Evolutionary conservation across 1,140 invertebrate genomes (phyloP).

Genomic region (Trichonephila clavata): DNA sequence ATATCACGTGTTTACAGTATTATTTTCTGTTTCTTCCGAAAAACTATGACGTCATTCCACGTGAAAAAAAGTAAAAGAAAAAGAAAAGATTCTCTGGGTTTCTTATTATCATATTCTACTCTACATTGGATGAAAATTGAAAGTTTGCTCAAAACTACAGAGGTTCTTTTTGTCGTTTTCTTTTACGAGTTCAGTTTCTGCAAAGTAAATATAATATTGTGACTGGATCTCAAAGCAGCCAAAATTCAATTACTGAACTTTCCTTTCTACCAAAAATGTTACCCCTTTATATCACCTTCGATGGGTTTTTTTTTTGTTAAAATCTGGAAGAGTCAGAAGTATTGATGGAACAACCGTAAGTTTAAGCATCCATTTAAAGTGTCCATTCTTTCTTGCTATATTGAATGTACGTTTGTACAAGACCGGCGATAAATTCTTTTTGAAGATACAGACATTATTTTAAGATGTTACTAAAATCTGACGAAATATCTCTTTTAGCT

Average conservation of each 20-base stretch:
- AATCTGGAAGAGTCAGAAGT: background rate
- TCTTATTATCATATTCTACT: background rate
- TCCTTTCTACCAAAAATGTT: background rate
- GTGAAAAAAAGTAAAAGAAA: background rate
- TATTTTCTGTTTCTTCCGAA: background rate
- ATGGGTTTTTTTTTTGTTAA: background rate
- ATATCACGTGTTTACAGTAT: no score
- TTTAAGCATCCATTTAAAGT: constrained; percentile 2
- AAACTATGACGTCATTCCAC: background rate
- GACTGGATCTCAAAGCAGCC: background rate
- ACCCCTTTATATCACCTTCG: background rate
- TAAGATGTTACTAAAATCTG: background rate
- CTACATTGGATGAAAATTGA: constrained; percentile 7
- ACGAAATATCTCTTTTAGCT: background rate
- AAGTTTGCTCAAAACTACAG: background rate
- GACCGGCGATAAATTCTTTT: background rate
- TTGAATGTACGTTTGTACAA: background rate
- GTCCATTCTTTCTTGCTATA: background rate
- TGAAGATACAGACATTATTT: background rate
- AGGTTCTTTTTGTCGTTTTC: background rate
- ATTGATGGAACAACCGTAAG: constrained; percentile 15
- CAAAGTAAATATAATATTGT: constrained; percentile 22
- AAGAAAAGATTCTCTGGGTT: background rate
- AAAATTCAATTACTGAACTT: constrained; percentile 16
- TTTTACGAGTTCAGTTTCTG: no score